Percentiles rank a stretch among this genome's conserved stretches.
These are phyloP conservation scores for Platerodrilus igneus DNA, from an alignment of 2,888 invertebrate species.

Conservation along the genomic window DNA sequence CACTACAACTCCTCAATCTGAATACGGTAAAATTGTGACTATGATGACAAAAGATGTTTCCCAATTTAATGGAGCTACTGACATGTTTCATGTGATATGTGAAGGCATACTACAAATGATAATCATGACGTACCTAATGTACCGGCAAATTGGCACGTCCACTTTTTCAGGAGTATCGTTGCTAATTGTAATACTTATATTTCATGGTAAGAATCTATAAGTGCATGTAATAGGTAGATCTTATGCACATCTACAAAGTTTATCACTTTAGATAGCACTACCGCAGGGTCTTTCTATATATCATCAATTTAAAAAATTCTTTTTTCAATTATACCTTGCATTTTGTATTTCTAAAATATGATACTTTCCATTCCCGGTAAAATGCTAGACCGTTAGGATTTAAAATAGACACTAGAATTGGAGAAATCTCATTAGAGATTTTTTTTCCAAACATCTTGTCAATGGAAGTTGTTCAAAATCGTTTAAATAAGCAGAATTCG, in stretches of 20 bases:
- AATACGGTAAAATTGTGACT: slow-evolving; percentile 53
- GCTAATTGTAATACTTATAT: slow-evolving; percentile 42
- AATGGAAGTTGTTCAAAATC: too few species aligned
- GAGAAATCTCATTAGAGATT: too few species aligned
- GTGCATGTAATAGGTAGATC: slow-evolving; percentile 3
- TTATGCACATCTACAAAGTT: slow-evolving; percentile 2
- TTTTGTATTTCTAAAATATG: too few species aligned
- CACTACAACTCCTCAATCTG: slow-evolving; percentile 76
- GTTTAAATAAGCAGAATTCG: too few species aligned
- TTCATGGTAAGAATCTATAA: slow-evolving; percentile 35
- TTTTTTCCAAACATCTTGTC: too few species aligned
- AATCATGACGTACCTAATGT: slow-evolving; percentile 66
- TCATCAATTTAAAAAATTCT: too few species aligned
- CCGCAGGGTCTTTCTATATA: too few species aligned
- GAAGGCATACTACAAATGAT: slow-evolving; percentile 72
- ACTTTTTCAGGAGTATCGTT: slow-evolving; percentile 51
- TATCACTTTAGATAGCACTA: too few species aligned
- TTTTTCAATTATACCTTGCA: too few species aligned
- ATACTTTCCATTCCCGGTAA: too few species aligned
- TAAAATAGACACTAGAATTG: too few species aligned
- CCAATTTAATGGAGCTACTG: slow-evolving; percentile 72
- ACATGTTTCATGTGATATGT: slow-evolving; percentile 73
- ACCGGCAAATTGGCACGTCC: slow-evolving; percentile 53
- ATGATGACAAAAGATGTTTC: slow-evolving; percentile 77
- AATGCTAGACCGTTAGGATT: too few species aligned